These are phyloP conservation scores for Xanthia icteritia DNA, from an alignment of 2,888 invertebrate species.

Conservation along the genomic window DNA sequence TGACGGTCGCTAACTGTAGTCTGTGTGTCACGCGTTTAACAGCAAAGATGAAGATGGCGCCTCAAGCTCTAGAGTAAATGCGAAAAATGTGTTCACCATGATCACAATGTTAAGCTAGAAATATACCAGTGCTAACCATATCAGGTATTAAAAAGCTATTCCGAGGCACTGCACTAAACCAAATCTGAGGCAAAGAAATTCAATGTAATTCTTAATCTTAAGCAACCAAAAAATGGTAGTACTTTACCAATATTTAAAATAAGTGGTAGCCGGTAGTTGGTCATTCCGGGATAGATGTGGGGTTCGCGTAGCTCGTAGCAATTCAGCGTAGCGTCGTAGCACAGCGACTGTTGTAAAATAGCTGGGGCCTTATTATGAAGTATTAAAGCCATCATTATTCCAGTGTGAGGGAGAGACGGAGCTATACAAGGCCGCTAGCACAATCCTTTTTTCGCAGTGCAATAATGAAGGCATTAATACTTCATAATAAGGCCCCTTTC, in stretches of 20 bases:
- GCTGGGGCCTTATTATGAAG: too few species aligned
- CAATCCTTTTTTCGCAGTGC: too few species aligned
- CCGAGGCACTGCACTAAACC: background rate
- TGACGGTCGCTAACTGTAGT: too few species aligned
- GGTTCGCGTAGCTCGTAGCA: background rate
- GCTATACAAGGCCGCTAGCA: too few species aligned
- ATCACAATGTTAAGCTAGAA: background rate
- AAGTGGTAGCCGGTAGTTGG: too few species aligned
- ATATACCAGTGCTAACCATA: background rate
- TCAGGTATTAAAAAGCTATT: background rate
- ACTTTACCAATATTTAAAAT: background rate
- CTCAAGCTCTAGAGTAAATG: background rate
- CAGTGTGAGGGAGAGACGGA: too few species aligned
- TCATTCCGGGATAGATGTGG: background rate
- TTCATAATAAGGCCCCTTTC: too few species aligned
- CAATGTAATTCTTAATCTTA: background rate
- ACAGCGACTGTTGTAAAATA: background rate
- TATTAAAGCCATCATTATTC: too few species aligned
- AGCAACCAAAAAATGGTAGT: background rate
- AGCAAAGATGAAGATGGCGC: slow-evolving; percentile 6
- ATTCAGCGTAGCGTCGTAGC: slow-evolving; percentile 3
- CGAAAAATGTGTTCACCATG: background rate
- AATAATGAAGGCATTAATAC: too few species aligned
- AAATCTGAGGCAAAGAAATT: background rate
- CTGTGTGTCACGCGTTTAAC: background rate